Evolutionary conservation across 1,140 invertebrate genomes (phyloP), one percentile per base, ranked within the genome.

Genomic region (Galleria mellonella): DNA sequence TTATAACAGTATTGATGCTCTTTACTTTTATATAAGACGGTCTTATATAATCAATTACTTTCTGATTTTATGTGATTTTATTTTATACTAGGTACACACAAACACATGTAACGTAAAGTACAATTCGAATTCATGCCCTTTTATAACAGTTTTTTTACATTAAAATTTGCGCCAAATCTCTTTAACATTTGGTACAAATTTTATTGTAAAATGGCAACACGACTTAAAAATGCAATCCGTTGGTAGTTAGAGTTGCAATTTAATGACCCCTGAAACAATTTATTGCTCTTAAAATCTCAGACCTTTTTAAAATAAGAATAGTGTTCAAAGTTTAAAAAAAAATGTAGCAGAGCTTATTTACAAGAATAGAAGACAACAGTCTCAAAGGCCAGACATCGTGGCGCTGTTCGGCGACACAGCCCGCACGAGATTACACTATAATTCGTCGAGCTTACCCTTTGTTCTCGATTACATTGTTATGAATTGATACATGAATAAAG

Each of bases 361-460:
- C 46, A 51, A 54, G 55, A 46, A 54, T 55, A 45, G 51, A 62
- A 66, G 62, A 63, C 58, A 64, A 67, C 49, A 60, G 46, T 66
- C 57, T 36, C 49, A 43, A 52, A 58, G 49, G 49, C 60, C 55
- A 72, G 69, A 72, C 69, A 52, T 47, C 29, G 43, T 32, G 69
- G 65, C 65, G 65, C 68, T 67, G 29, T 43, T 43, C 44, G 43
- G 12, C 49, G 48, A 41, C 52, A 29, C 53, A 40, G 55, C 55
- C 51, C 46, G 43, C 32, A 38, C 51, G 44, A 63, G 51, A 71
- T 71, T 62, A 65, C 56, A 46, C 63, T 60, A 56, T 68, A 62
- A 61, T 65, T 68, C 64, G 50, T 58, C 41, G 44, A 50, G 44
- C 38, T 55, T 64, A 68, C 62, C 45, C 54, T 39, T 46, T 55